Evolutionary conservation across 2,888 invertebrate species (phyloP).

Genomic region (Meiosimyza platycephala): DNA sequence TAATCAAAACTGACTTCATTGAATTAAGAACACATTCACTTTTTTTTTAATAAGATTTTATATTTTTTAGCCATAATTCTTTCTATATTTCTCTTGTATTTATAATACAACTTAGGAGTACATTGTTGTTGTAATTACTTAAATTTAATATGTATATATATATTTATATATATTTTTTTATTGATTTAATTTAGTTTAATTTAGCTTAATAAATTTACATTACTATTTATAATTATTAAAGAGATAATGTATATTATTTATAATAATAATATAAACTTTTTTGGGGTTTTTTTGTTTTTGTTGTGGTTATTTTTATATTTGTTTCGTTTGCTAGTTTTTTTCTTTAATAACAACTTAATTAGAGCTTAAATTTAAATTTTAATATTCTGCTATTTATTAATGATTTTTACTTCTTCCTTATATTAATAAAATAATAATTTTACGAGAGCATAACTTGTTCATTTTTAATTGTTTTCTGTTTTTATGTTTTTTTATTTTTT

Average conservation of each 20-base stretch:
- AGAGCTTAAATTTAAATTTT: slow-evolving; percentile 26
- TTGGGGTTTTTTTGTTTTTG: slow-evolving; percentile 27
- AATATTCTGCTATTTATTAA: slow-evolving; percentile 12
- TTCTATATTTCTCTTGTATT: slow-evolving; percentile 58
- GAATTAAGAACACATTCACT: not conserved
- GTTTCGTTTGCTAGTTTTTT: slow-evolving; percentile 29
- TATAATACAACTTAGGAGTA: slow-evolving; percentile 57
- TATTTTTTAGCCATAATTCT: slow-evolving; percentile 53
- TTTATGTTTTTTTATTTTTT: not conserved
- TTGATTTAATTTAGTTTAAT: slow-evolving; percentile 28
- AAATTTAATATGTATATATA: slow-evolving; percentile 47
- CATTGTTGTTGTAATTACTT: slow-evolving; percentile 46
- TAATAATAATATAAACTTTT: slow-evolving; percentile 26
- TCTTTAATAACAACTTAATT: slow-evolving; percentile 32
- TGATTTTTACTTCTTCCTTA: not conserved
- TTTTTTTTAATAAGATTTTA: slow-evolving; percentile 48
- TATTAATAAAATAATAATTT: slow-evolving; percentile 11
- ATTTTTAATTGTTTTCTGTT: not conserved
- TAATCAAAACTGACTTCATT: too few species aligned
- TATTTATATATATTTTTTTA: slow-evolving; percentile 26
- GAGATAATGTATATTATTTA: slow-evolving; percentile 18
- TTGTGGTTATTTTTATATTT: slow-evolving; percentile 32
- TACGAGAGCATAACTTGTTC: slow-evolving; percentile 7
- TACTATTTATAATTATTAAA: slow-evolving; percentile 25
- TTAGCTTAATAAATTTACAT: slow-evolving; percentile 29